These are phyloP conservation scores for Drosophila ercepeae DNA, from an alignment of 1,140 invertebrate species.

Conservation along the genomic window DNA sequence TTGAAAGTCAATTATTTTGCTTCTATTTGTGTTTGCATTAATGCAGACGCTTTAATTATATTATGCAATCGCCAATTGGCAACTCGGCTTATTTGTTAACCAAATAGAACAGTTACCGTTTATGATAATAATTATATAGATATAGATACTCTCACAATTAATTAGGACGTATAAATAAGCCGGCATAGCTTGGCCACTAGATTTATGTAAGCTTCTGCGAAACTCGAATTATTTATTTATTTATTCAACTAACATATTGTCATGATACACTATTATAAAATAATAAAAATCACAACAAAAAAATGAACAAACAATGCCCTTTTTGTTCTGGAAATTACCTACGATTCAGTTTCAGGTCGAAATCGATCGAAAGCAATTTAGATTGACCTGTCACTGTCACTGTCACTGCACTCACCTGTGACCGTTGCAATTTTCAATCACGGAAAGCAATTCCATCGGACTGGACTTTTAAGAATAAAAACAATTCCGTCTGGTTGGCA, in stretches of 20 bases:
- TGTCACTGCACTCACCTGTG: conserved; percentile 63
- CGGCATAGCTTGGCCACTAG: conserved; percentile 18
- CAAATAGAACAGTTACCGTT: conserved; percentile 50
- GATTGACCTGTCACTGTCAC: conserved; percentile 66
- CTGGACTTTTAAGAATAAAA: background rate
- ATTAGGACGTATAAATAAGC: conserved; percentile 28
- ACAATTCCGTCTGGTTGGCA: background rate
- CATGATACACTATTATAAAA: conserved; percentile 59
- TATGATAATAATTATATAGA: conserved; percentile 45
- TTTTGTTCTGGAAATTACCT: conserved; percentile 2
- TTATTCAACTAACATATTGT: conserved; percentile 81
- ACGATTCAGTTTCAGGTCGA: background rate
- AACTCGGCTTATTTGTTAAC: conserved; percentile 57
- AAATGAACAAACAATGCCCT: conserved; percentile 9
- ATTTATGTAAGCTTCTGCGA: conserved; percentile 54
- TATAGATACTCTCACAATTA: conserved; percentile 45
- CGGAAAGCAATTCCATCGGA: conserved; percentile 48
- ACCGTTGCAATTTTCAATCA: conserved; percentile 66
- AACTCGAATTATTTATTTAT: conserved; percentile 74
- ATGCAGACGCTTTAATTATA: conserved; percentile 56
- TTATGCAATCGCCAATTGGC: conserved; percentile 52
- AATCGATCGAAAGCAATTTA: conserved; percentile 53
- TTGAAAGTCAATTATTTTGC: conserved; percentile 69
- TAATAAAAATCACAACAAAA: conserved; percentile 63
- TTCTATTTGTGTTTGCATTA: conserved; percentile 57